Percentiles rank a stretch among this genome's conserved stretches.
These are phyloP conservation scores for Eueremaeus valkanovi DNA, from an alignment of 2,888 invertebrate genomes.

Conservation along the genomic window DNA sequence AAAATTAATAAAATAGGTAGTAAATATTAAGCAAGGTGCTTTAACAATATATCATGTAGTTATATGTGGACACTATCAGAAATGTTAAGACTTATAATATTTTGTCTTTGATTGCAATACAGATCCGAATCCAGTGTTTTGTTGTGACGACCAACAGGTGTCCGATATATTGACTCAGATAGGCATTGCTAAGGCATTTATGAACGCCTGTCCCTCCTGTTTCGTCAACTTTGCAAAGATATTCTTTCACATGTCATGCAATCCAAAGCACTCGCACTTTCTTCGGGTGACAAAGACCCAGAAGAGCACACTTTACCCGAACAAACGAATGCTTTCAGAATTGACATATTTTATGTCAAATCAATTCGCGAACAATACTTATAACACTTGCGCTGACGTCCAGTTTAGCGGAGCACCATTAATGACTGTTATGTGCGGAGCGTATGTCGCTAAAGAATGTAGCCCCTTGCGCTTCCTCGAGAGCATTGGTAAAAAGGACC, in stretches of 20 bases:
- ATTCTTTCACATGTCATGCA: conserved; percentile 80
- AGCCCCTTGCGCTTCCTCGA: conserved; percentile 56
- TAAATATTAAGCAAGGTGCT: too few species aligned
- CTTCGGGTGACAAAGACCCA: conserved; percentile 59
- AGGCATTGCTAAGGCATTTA: conserved; percentile 51
- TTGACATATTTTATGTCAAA: conserved; percentile 67
- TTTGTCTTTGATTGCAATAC: conserved; percentile 30
- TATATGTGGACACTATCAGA: too few species aligned
- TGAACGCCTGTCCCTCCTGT: conserved; percentile 82
- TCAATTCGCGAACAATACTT: conserved; percentile 63
- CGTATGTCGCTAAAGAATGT: conserved; percentile 67
- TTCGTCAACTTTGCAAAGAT: conserved; percentile 74
- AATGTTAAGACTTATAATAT: conserved; percentile 25
- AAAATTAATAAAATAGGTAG: too few species aligned
- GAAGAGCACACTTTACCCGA: conserved; percentile 15
- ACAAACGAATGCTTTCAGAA: conserved; percentile 50
- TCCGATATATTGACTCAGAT: background rate
- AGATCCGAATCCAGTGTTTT: conserved; percentile 40
- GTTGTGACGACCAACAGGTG: conserved; percentile 44
- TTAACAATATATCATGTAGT: too few species aligned
- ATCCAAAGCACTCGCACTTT: conserved; percentile 69
- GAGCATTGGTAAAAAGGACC: conserved; percentile 52
- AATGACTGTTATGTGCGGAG: conserved; percentile 77
- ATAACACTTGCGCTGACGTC: conserved; percentile 76
- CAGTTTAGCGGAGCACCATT: conserved; percentile 63